phyloP scores from a whole-genome alignment of 2,113 vertebrate species.

The Neotoma lepida region DNA sequence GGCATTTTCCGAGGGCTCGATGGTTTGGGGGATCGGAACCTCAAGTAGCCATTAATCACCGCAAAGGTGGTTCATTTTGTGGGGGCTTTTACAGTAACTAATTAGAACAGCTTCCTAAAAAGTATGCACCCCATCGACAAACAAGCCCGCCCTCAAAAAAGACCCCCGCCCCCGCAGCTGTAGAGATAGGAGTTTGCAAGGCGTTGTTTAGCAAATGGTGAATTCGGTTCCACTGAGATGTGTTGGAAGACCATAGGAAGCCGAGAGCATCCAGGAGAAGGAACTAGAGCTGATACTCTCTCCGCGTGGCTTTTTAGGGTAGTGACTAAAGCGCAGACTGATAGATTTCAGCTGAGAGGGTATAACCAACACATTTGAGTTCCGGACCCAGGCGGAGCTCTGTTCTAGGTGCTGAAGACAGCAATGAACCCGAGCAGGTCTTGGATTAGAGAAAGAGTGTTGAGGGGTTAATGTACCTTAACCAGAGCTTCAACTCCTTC shows the following conservation, averaged over 20 bases:
- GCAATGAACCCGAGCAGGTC: neutral
- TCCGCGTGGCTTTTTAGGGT: neutral
- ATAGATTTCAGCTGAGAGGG: neutral
- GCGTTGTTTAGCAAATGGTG: neutral
- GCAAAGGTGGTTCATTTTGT: constrained; percentile 1
- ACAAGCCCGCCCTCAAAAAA: neutral
- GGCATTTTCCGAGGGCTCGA: constrained; percentile 10
- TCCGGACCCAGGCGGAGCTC: neutral
- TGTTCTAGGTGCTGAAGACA: constrained; percentile 37
- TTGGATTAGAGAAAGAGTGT: neutral
- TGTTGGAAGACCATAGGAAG: neutral
- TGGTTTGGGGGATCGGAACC: constrained; percentile 10
- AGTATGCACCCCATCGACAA: neutral
- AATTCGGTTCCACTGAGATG: neutral
- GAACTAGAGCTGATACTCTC: rapidly evolving
- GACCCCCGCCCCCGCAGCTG: neutral
- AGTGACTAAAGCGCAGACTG: neutral
- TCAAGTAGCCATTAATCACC: neutral
- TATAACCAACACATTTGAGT: neutral
- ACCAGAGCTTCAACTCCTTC: neutral
- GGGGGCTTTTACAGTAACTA: neutral
- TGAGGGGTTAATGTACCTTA: neutral
- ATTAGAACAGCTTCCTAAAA: constrained; percentile 42
- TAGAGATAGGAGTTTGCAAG: neutral
- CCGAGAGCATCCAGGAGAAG: neutral